phyloP scores from a whole-genome alignment of 35 echinoderm and acorn worm genomes.

The Eucidaris tribuloides region DNA sequence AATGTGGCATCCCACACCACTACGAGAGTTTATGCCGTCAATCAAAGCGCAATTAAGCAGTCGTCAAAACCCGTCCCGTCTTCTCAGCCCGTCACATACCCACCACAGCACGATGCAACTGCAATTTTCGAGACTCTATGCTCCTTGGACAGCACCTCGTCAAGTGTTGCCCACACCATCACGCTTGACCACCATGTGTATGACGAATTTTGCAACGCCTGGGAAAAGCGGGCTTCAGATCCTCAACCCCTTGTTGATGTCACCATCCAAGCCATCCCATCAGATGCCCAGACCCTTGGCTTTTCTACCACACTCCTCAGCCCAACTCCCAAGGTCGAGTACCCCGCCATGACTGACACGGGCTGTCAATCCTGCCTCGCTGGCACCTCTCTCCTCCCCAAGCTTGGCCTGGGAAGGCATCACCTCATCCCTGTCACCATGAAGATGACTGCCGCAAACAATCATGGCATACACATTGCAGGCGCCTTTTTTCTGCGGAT shows the following conservation, averaged over 20 bases:
- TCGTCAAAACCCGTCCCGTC: too few relatives aligned
- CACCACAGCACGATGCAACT: not conserved
- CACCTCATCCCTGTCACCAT: constrained; percentile 51
- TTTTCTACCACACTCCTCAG: not conserved
- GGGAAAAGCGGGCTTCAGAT: constrained; percentile 23
- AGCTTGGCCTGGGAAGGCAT: constrained; percentile 1
- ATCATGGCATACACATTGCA: constrained; percentile 18
- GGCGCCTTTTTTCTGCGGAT: constrained; percentile 19
- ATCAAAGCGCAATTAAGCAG: not conserved
- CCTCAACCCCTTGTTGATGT: constrained; percentile 17
- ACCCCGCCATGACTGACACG: constrained; percentile 40
- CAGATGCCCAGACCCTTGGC: constrained; percentile 10
- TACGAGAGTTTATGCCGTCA: constrained; percentile 20
- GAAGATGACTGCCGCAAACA: constrained; percentile 43
- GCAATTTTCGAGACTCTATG: constrained; percentile 22
- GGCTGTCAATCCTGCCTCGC: constrained; percentile 31
- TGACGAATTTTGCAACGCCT: not conserved
- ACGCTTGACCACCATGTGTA: constrained; percentile 29
- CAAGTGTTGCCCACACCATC: not conserved
- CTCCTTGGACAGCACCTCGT: not conserved
- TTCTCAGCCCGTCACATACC: not conserved
- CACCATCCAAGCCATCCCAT: not conserved
- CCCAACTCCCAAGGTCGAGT: not conserved
- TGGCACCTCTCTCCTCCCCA: not conserved
- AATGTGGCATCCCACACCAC: constrained; percentile 5